Conservation (phyloP, 2,888 invertebrate species). For the Brachyopa scutellaris region DNA sequence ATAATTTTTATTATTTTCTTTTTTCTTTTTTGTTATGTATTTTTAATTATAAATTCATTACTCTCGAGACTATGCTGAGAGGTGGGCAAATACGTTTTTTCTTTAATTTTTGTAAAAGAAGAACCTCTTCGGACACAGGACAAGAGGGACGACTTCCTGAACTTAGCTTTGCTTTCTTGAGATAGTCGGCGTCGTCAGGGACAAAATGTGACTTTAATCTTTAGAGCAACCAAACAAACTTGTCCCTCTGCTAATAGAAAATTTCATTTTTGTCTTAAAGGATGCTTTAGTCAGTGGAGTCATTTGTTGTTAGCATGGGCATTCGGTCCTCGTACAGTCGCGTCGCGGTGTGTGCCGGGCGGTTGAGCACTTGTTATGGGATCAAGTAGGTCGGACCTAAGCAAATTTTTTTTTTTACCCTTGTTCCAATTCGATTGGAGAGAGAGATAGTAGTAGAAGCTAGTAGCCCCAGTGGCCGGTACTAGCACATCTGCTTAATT, state of each 20-base stretch:
- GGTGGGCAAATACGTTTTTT: constrained; percentile 27
- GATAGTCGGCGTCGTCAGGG: neutral
- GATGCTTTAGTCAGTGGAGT: constrained; percentile 9
- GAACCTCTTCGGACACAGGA: constrained; percentile 14
- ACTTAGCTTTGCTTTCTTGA: constrained; percentile 23
- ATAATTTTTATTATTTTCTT: no score
- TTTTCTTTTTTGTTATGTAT: constrained; percentile 48
- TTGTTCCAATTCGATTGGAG: neutral
- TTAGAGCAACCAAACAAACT: constrained; percentile 33
- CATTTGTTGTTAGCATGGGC: constrained; percentile 9
- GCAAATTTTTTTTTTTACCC: neutral
- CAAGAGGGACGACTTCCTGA: neutral
- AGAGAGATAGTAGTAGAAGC: neutral
- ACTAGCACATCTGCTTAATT: constrained; percentile 29
- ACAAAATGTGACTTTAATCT: constrained; percentile 52
- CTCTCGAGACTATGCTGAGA: constrained; percentile 46
- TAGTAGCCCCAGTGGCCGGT: constrained; percentile 8
- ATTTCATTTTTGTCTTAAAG: constrained; percentile 45
- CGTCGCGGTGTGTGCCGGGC: no score
- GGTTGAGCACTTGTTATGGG: constrained; percentile 18
- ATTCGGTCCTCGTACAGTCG: neutral
- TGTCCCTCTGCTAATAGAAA: constrained; percentile 50
- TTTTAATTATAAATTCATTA: constrained; percentile 72
- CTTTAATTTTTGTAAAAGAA: neutral
- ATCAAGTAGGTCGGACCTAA: constrained; percentile 22